Conservation (phyloP, 2,888 invertebrate species). For the Zygogramma bicolorata region DNA sequence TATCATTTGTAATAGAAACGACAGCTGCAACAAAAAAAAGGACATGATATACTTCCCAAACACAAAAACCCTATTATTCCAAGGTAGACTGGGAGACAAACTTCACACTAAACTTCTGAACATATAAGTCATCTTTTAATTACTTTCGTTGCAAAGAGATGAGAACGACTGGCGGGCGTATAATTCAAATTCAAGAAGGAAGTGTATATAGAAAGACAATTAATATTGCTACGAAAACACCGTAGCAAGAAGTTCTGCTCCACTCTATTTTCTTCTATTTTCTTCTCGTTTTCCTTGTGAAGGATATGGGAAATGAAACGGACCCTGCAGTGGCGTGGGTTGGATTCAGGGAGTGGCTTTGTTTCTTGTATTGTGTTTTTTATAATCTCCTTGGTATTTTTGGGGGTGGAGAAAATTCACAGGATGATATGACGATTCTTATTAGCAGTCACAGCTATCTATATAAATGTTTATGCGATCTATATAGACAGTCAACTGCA, state of each 20-base stretch:
- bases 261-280: conserved; percentile 36
- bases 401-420: too few species aligned
- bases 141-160: conserved; percentile 24
- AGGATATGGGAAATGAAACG: conserved; percentile 29
- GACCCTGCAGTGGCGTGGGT: conserved; percentile 27
- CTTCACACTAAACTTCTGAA: conserved; percentile 1
- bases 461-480: too few species aligned
- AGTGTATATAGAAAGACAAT: conserved; percentile 48
- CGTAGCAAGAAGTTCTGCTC: conserved; percentile 35
- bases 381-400: too few species aligned
- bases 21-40: neutral
- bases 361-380: too few species aligned
- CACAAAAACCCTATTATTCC: neutral
- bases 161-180: conserved; percentile 36
- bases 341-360: neutral
- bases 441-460: too few species aligned
- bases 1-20: too few species aligned
- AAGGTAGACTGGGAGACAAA: neutral
- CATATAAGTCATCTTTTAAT: conserved; percentile 41
- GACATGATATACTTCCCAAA: neutral
- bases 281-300: conserved; percentile 23
- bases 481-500: too few species aligned
- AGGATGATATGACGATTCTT: too few species aligned
- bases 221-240: conserved; percentile 45
- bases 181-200: conserved; percentile 45